Conservation (phyloP, 2,888 invertebrate genomes). For the Zhengitettix transpicula region DNA sequence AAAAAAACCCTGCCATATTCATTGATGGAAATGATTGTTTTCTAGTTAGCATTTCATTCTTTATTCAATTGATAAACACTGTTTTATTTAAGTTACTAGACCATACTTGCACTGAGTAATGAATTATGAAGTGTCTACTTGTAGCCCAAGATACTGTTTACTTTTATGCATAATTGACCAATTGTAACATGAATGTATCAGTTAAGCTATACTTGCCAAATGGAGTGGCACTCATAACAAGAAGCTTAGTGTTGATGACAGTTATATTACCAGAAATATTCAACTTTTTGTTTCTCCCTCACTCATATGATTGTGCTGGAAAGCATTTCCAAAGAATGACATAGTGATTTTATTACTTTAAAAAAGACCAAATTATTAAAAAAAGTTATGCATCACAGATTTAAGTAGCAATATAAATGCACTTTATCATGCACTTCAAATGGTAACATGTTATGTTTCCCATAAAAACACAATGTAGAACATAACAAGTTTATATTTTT, state of each 20-base stretch:
- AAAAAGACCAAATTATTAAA: background rate
- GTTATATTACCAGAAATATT: background rate
- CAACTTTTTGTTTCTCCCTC: background rate
- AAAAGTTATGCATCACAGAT: conserved; percentile 5
- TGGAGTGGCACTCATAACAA: conserved; percentile 3
- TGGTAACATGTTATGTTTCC: conserved; percentile 5
- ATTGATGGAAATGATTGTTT: too few species aligned
- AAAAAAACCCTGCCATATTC: too few species aligned
- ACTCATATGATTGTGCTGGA: conserved; percentile 5
- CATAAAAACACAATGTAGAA: conserved; percentile 7
- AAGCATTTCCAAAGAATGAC: conserved; percentile 2
- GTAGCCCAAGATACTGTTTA: too few species aligned
- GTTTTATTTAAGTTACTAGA: conserved; percentile 9
- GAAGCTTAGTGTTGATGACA: conserved; percentile 1
- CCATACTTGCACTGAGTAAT: conserved; percentile 9
- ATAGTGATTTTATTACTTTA: background rate
- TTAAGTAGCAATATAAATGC: conserved; percentile 6
- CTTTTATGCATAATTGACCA: too few species aligned
- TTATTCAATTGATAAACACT: background rate
- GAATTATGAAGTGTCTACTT: too few species aligned
- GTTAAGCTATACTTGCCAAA: background rate
- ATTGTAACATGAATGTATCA: too few species aligned
- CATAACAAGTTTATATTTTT: conserved; percentile 5
- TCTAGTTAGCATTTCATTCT: too few species aligned
- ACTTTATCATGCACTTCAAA: conserved; percentile 4